A percentile compares a stretch with the other conserved stretches of the same genome.
Conservation (phyloP, 2,113 vertebrate species). For the Ailurus styani region DNA sequence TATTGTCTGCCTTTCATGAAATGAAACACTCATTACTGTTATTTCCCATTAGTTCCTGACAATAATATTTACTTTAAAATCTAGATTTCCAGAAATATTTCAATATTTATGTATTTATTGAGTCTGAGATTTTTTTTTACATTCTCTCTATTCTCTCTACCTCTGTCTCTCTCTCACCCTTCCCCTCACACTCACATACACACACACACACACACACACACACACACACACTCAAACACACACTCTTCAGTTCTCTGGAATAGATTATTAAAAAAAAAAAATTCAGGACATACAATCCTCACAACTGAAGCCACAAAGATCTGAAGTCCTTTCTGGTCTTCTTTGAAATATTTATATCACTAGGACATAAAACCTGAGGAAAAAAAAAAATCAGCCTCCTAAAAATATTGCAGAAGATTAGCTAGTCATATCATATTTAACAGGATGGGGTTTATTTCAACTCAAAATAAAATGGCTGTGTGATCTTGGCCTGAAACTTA, state of each 20-base stretch:
- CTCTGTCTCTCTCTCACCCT: neutral
- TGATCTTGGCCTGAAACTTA: neutral
- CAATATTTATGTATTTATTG: neutral
- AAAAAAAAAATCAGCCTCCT: constrained; percentile 12
- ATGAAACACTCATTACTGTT: neutral
- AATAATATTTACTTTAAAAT: neutral
- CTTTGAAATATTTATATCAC: neutral
- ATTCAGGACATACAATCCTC: neutral
- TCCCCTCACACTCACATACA: neutral
- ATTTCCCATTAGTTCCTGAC: neutral
- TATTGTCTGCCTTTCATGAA: neutral
- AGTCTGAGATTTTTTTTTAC: neutral
- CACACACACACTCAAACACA: neutral
- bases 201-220: too few relatives aligned
- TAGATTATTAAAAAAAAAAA: neutral
- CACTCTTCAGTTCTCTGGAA: neutral
- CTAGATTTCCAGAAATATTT: neutral
- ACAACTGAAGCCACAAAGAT: neutral
- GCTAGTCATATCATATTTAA: neutral
- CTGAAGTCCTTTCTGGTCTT: neutral
- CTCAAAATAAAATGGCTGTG: neutral
- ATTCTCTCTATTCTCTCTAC: neutral
- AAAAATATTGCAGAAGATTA: neutral
- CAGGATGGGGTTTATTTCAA: constrained; percentile 38
- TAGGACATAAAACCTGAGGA: neutral